Evolutionary conservation across 2,797 vertebrate species (phyloP), one percentile per base, ranked within the genome.

Genomic region (Phaenicophaeus curvirostris): DNA sequence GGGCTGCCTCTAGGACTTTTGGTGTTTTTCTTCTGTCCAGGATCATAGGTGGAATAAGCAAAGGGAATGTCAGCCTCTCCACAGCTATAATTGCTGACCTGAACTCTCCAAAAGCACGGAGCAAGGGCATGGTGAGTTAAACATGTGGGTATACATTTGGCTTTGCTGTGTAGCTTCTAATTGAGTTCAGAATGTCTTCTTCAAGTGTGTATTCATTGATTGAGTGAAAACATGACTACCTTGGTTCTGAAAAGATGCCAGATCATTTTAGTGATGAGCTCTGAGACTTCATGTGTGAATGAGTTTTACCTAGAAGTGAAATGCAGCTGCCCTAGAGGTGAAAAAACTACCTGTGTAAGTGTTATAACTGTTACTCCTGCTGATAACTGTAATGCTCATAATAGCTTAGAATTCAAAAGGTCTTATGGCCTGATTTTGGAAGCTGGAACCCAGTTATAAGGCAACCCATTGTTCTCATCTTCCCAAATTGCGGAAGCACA

Each of bases 61-160:
- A 99, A 96, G 99, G 99, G 65, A 99, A 99, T 25, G 98, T 99
- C 92, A 99, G 99, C 97, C 98, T 99, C 80, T 99, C 98, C 97
- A 99, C 99, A 1, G 99, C 99, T 80, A 92, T 99, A 13, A 96
- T 99, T 23, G 99, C 99, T 5, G 99, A 99, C 96, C 85, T 99
- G 91, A 97, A 97, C 12, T 99, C 98, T 35, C 98, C 98, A 1
- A 98, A 98, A 67, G 98, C 98, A 81, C 98, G 99, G 53, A 99
- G 98, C 97, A 98, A 98, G 91, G 99, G 99, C 97, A 99, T 99
- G 99, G 99, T 99, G 97, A 97, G 98, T 87, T 62, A n/a, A 42
- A 28, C 15, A 2, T 28, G 5, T 51, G 20, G 42, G 14, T 6
- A 25, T 42, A 8, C 15, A 1, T 18, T 66, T 59, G 14, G 5